Base-by-base conservation (phyloP, 2,888 invertebrate species). In the Tenthredo amoena region DNA sequence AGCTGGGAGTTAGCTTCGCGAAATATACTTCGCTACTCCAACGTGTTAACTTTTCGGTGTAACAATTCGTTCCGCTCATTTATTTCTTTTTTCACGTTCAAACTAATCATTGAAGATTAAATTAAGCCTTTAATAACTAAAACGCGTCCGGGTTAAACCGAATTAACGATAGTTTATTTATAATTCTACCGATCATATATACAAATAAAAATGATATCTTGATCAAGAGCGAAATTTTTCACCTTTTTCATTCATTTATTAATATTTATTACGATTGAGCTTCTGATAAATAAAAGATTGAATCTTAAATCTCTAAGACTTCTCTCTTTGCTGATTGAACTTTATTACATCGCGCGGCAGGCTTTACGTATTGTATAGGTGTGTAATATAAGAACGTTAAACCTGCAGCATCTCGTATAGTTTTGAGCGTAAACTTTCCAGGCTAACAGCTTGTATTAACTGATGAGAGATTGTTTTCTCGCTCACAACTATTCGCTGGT, bases 61-160 rank as follows among this genome's bases (percentile, higher is more conserved):
- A 55, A 55, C n/a, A 55, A 55, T 55, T 55, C 55, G n/a, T 55
- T 7, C n/a, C 18, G n/a, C n/a, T n/a, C n/a, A n/a, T 55, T 55
- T 55, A n/a, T 7, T 55, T n/a, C 5, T 7, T n/a, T n/a, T 50
- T 55, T 55, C 7, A 55, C 55, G 55, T n/a, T 55, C 6, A 7
- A 55, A 55, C 18, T 55, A 55, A 55, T 55, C n/a, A n/a, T 55
- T 55, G 0, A n/a, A 55, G 6, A 55, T n/a, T 55, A n/a, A 55
- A 55, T 55, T n/a, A 55, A 55, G n/a, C 6, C n/a, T n/a, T 55
- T 55, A 55, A 55, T 55, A 55, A 55, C 55, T n/a, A 2, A n/a
- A 21, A 50, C 76, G 43, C 47, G 3, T 68, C 62, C 21, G 71
- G 84, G 81, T 86, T 86, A 87, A 18, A 87, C 84, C 84, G 43